A percentile compares a stretch with the other conserved stretches of the same genome.
phyloP scores from a whole-genome alignment of 2,888 invertebrate species.

The Mythimna loreyi region DNA sequence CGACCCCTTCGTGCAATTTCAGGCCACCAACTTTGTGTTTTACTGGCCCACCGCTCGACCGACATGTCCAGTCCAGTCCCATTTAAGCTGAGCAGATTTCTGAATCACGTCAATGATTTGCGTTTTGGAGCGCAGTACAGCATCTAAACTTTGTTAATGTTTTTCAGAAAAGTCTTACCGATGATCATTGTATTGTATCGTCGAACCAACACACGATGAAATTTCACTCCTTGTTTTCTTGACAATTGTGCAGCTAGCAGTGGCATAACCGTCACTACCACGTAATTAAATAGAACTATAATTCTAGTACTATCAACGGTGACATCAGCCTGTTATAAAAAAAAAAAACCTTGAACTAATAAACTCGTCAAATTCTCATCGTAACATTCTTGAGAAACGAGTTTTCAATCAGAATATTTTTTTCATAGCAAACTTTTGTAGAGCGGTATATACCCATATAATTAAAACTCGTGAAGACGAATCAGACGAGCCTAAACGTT shows the following conservation, averaged over 20 bases:
- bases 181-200: conserved; percentile 11
- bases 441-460: too few species aligned
- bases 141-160: background rate
- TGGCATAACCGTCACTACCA: conserved; percentile 3
- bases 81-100: too few species aligned
- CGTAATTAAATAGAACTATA: background rate
- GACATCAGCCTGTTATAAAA: background rate
- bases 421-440: too few species aligned
- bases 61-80: too few species aligned
- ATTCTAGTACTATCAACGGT: background rate
- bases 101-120: too few species aligned
- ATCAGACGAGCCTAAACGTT: too few species aligned
- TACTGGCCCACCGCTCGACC: too few species aligned
- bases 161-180: conserved; percentile 4
- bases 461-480: too few species aligned
- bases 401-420: too few species aligned
- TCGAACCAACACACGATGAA: conserved; percentile 4
- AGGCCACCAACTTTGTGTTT: too few species aligned
- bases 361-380: background rate
- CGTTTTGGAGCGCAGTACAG: too few species aligned
- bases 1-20: too few species aligned
- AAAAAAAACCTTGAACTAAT: background rate
- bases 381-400: background rate
- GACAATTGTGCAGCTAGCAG: conserved; percentile 10
- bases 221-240: conserved; percentile 13